Percentiles rank a stretch among this genome's conserved stretches.
phyloP scores from a whole-genome alignment of 2,113 vertebrate species.

The Oophaga pumilio region DNA sequence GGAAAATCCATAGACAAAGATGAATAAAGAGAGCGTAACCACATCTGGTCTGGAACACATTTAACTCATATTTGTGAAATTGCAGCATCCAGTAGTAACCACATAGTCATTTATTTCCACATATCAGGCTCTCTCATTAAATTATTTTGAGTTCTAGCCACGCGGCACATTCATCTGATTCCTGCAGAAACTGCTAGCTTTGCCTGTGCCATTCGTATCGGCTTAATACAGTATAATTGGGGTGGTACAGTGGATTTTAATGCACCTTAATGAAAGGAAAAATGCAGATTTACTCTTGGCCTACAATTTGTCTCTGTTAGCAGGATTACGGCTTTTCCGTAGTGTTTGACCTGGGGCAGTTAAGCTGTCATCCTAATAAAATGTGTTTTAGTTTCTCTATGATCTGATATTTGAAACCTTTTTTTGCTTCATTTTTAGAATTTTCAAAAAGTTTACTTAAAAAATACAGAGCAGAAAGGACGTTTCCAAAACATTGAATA shows the following conservation, averaged over 20 bases:
- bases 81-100: not conserved
- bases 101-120: not conserved
- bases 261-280: slow-evolving; percentile 50
- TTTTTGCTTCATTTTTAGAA: not conserved
- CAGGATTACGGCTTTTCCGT: slow-evolving; percentile 9
- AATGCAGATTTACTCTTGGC: slow-evolving; percentile 27
- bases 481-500: not conserved
- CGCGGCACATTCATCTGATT: slow-evolving; percentile 5
- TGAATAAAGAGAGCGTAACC: not conserved
- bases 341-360: slow-evolving; percentile 37
- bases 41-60: not conserved
- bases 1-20: not conserved
- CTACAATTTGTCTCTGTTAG: slow-evolving; percentile 49
- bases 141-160: slow-evolving; percentile 12
- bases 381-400: not conserved
- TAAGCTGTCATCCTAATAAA: slow-evolving; percentile 49
- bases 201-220: slow-evolving; percentile 7
- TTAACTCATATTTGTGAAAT: slow-evolving; percentile 1
- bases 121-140: slow-evolving; percentile 1
- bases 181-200: slow-evolving; percentile 25
- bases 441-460: not conserved
- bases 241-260: slow-evolving; percentile 35
- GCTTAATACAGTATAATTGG: slow-evolving; percentile 49
- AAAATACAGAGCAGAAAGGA: not conserved
- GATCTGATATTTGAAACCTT: not conserved